phyloP scores from a whole-genome alignment of 2,113 vertebrate species.

The Raja brachyura region DNA sequence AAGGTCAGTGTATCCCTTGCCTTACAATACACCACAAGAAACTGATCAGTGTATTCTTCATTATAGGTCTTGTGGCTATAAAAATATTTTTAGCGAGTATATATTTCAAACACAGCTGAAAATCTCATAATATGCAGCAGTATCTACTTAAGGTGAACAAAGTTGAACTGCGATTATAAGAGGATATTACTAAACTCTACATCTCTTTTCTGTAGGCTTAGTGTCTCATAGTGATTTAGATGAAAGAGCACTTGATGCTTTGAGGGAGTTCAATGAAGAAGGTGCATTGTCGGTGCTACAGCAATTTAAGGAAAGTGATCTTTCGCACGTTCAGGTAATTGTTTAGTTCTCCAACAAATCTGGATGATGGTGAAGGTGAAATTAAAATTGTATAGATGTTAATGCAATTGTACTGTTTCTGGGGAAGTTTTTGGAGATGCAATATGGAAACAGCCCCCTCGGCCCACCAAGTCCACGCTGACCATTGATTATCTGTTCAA shows the following conservation, averaged over 20 bases:
- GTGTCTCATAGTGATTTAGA: conserved; percentile 96
- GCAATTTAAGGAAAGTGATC: conserved; percentile 97
- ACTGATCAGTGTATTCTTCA: neutral
- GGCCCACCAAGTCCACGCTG: too few species aligned
- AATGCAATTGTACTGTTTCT: neutral
- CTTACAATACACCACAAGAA: neutral
- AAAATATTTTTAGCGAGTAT: neutral
- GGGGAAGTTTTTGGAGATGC: neutral
- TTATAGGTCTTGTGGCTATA: neutral
- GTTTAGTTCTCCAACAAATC: neutral
- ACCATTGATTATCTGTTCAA: too few species aligned
- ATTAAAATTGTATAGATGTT: too few species aligned
- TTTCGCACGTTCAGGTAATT: conserved; percentile 94
- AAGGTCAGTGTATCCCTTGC: neutral
- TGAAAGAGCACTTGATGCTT: conserved; percentile 90
- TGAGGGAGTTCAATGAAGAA: conserved; percentile 98
- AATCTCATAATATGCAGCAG: conserved; percentile 35
- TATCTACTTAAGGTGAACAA: too few species aligned
- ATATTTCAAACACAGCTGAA: neutral
- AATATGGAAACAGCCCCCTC: too few species aligned
- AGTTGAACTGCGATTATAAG: too few species aligned
- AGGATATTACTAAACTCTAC: too few species aligned
- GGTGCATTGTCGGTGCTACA: conserved; percentile 90
- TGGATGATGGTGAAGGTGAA: neutral
- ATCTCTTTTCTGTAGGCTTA: conserved; percentile 62